These are phyloP conservation scores for Sicus ferrugineus DNA, from an alignment of 2,888 invertebrate genomes.

Conservation along the genomic window DNA sequence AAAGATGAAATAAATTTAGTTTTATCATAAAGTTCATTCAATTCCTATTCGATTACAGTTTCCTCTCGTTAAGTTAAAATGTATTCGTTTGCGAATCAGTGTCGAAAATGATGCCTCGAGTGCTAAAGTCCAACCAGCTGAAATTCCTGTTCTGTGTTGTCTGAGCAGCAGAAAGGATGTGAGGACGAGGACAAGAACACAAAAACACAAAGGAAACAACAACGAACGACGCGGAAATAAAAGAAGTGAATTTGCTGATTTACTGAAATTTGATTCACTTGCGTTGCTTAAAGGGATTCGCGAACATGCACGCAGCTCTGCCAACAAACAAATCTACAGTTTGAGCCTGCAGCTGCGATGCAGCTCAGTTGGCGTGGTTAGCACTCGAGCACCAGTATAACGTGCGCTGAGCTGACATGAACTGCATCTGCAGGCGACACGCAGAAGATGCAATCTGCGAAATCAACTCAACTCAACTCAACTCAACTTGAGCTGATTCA, in stretches of 20 bases:
- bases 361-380: neutral
- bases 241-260: neutral
- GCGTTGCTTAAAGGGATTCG: neutral
- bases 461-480: slow-evolving; percentile 10
- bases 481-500: neutral
- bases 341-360: neutral
- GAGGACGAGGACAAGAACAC: neutral
- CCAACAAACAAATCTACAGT: neutral
- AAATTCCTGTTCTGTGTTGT: too few species aligned
- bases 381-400: too few species aligned
- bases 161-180: neutral
- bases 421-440: too few species aligned
- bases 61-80: too few species aligned
- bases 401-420: too few species aligned
- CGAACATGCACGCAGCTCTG: neutral
- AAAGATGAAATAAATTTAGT: too few species aligned
- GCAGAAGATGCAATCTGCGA: neutral
- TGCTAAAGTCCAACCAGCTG: too few species aligned
- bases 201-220: neutral
- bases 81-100: too few species aligned
- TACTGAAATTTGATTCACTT: neutral
- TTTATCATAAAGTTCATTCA: too few species aligned
- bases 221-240: neutral
- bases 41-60: too few species aligned
- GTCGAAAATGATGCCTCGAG: too few species aligned